These are phyloP conservation scores for Melanostoma mellinum DNA, from an alignment of 2,888 invertebrate species.

Conservation along the genomic window DNA sequence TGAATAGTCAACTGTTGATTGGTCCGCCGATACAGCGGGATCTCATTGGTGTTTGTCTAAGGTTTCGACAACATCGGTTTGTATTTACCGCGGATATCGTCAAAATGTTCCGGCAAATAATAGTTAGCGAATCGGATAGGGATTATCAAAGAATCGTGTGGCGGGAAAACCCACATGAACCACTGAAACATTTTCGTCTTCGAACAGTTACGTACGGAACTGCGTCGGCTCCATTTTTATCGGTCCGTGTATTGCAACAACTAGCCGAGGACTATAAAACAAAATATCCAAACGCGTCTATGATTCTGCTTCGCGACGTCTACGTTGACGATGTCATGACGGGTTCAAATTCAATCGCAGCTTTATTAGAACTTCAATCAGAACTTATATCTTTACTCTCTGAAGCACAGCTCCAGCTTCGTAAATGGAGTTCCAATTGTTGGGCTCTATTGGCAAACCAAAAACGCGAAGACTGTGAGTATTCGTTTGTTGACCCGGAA, in stretches of 20 bases:
- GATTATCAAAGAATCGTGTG: slow-evolving; percentile 64
- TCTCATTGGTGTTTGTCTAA: slow-evolving; percentile 2
- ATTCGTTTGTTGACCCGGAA: no score
- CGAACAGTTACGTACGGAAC: slow-evolving; percentile 68
- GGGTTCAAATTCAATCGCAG: no score
- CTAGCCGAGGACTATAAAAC: neutral
- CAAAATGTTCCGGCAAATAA: slow-evolving; percentile 66
- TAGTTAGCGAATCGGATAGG: slow-evolving; percentile 44
- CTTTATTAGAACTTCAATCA: no score
- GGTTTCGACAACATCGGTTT: slow-evolving; percentile 62
- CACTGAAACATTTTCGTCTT: slow-evolving; percentile 49
- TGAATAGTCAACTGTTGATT: slow-evolving; percentile 16
- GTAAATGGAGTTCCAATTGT: no score
- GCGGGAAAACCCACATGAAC: slow-evolving; percentile 32
- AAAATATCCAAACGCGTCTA: no score
- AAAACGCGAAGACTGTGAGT: no score
- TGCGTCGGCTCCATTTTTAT: slow-evolving; percentile 51
- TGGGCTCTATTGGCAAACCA: no score
- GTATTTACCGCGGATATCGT: slow-evolving; percentile 57
- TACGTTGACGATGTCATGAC: no score
- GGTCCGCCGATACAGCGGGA: no score
- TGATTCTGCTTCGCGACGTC: no score
- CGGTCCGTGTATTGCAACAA: slow-evolving; percentile 60
- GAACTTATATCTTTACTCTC: no score
- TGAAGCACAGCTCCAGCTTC: no score